A percentile compares a stretch with the other conserved stretches of the same genome.
These are phyloP conservation scores for Drosophila nigritarsus DNA, from an alignment of 2,888 invertebrate genomes.

Conservation along the genomic window DNA sequence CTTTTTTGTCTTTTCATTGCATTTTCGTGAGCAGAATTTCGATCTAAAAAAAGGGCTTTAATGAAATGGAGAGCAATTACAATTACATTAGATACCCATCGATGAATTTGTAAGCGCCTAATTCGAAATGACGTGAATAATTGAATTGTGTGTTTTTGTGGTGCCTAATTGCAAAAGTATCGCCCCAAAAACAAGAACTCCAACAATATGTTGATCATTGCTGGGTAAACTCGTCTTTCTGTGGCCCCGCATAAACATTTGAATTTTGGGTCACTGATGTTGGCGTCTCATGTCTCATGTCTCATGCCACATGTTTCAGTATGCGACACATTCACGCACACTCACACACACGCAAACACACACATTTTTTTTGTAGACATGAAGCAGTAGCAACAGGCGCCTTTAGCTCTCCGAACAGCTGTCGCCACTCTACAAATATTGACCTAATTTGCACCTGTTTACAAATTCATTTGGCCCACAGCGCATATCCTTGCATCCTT, in stretches of 20 bases:
- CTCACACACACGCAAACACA: constrained; percentile 12
- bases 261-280: constrained; percentile 76
- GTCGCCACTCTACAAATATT: constrained; percentile 65
- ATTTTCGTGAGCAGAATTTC: background rate
- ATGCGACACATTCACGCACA: constrained; percentile 44
- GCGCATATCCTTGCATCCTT: constrained; percentile 37
- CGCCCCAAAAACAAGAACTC: background rate
- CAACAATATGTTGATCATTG: constrained; percentile 28
- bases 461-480: constrained; percentile 68
- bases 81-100: background rate
- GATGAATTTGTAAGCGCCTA: background rate
- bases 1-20: background rate
- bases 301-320: constrained; percentile 59
- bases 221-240: constrained; percentile 32
- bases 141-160: background rate
- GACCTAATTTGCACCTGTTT: constrained; percentile 76
- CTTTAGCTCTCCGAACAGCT: constrained; percentile 57
- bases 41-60: background rate
- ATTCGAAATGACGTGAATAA: background rate
- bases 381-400: constrained; percentile 41
- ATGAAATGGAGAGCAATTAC: background rate
- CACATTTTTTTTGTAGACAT: background rate
- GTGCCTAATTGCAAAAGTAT: background rate
- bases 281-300: constrained; percentile 30
- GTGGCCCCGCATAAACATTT: constrained; percentile 70